Evolutionary conservation across 92 coral and sea anemone species (phyloP).

Genomic region (Micromussa lordhowensis): DNA sequence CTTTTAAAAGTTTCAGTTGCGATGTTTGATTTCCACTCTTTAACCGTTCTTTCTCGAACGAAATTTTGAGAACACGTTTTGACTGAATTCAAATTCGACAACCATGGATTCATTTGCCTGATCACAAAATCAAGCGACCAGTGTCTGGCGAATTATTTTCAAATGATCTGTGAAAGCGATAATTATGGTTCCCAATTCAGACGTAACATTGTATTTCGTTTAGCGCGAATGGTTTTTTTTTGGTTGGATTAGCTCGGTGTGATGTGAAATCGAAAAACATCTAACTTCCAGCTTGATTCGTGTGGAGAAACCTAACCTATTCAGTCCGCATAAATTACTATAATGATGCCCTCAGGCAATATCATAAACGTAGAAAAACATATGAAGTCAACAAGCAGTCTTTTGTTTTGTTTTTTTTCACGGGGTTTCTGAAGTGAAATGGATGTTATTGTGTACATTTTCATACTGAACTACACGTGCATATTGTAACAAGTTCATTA

Average conservation of each 20-base stretch:
- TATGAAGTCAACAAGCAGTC: not conserved
- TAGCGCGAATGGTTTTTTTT: not conserved
- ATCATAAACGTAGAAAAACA: not conserved
- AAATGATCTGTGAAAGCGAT: too few relatives aligned
- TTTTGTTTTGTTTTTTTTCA: not conserved
- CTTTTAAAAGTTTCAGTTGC: not conserved
- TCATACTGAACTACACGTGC: slow-evolving; percentile 14
- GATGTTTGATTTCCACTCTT: too few relatives aligned
- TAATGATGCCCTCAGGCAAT: not conserved
- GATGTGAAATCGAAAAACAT: not conserved
- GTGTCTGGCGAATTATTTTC: too few relatives aligned
- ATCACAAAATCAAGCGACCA: too few relatives aligned
- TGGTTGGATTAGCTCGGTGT: not conserved
- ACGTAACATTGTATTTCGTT: not conserved
- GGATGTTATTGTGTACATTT: not conserved
- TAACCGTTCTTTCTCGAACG: not conserved
- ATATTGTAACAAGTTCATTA: not conserved
- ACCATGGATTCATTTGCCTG: not conserved
- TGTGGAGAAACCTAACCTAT: not conserved
- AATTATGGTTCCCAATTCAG: too few relatives aligned
- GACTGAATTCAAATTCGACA: not conserved
- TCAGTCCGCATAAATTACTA: too few relatives aligned
- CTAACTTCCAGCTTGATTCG: not conserved
- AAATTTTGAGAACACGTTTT: not conserved
- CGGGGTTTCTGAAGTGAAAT: not conserved